These are phyloP conservation scores for Leguminivora glycinivorella DNA, from an alignment of 1,140 invertebrate species.

Conservation along the genomic window DNA sequence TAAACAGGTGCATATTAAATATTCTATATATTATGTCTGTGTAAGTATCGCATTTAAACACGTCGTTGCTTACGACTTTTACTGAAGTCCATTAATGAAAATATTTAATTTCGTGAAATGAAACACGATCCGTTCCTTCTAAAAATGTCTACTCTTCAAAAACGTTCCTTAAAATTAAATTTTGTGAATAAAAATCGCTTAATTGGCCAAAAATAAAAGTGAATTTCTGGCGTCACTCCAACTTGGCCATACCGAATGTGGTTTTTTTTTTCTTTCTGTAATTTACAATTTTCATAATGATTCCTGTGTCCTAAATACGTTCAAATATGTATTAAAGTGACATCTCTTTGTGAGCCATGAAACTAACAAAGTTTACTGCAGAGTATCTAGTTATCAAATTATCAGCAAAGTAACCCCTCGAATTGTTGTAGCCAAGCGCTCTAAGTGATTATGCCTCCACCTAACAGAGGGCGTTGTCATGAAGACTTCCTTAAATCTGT, in stretches of 20 bases:
- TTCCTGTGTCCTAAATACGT: neutral
- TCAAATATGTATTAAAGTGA: neutral
- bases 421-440: neutral
- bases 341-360: neutral
- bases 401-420: too few relatives aligned
- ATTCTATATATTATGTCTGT: too few relatives aligned
- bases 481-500: neutral
- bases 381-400: neutral
- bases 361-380: neutral
- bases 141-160: neutral
- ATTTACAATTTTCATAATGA: neutral
- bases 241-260: neutral
- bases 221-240: neutral
- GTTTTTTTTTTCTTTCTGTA: slow-evolving; percentile 9
- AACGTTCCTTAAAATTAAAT: neutral
- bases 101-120: too few relatives aligned
- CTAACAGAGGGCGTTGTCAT: neutral
- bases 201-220: neutral
- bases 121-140: too few relatives aligned
- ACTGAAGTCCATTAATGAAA: too few relatives aligned
- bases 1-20: too few relatives aligned
- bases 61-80: too few relatives aligned
- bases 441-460: neutral
- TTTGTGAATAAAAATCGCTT: neutral
- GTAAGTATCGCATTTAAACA: too few relatives aligned